These are phyloP conservation scores for Hemibagrus wyckioides DNA, from an alignment of 2,113 vertebrate species.

Conservation along the genomic window DNA sequence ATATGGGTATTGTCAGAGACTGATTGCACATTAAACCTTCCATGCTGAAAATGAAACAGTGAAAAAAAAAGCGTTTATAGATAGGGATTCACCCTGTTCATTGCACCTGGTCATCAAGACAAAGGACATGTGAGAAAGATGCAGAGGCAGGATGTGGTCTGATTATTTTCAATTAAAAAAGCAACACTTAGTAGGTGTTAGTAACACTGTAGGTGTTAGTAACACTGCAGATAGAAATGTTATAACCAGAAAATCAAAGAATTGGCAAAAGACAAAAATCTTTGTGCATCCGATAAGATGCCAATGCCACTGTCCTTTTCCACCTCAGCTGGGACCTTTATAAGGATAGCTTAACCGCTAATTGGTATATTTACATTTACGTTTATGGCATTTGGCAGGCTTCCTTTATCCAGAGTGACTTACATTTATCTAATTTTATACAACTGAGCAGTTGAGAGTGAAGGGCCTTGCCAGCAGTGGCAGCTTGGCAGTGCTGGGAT, in stretches of 20 bases:
- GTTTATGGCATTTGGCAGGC: too few species aligned
- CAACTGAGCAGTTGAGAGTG: too few species aligned
- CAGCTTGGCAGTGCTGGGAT: too few species aligned
- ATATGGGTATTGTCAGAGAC: slow-evolving; percentile 54
- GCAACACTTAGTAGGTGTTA: not conserved
- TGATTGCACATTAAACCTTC: slow-evolving; percentile 54
- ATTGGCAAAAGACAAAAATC: not conserved
- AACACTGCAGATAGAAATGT: not conserved
- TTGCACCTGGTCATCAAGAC: slow-evolving; percentile 27
- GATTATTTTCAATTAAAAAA: slow-evolving; percentile 22
- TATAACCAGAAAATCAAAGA: not conserved
- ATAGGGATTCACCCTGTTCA: slow-evolving; percentile 4
- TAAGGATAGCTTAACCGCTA: not conserved
- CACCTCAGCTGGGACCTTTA: not conserved
- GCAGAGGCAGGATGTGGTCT: slow-evolving; percentile 1
- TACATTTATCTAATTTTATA: too few species aligned
- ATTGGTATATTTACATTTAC: not conserved
- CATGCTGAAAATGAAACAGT: slow-evolving; percentile 39
- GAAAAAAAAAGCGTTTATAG: not conserved
- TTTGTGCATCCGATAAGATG: not conserved
- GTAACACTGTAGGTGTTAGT: slow-evolving; percentile 10
- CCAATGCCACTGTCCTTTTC: not conserved
- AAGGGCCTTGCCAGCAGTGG: too few species aligned
- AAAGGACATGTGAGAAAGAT: slow-evolving; percentile 12
- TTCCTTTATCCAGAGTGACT: too few species aligned